These are phyloP conservation scores for Anoncus sp. DNA, from an alignment of 2,888 invertebrate species.

Conservation along the genomic window DNA sequence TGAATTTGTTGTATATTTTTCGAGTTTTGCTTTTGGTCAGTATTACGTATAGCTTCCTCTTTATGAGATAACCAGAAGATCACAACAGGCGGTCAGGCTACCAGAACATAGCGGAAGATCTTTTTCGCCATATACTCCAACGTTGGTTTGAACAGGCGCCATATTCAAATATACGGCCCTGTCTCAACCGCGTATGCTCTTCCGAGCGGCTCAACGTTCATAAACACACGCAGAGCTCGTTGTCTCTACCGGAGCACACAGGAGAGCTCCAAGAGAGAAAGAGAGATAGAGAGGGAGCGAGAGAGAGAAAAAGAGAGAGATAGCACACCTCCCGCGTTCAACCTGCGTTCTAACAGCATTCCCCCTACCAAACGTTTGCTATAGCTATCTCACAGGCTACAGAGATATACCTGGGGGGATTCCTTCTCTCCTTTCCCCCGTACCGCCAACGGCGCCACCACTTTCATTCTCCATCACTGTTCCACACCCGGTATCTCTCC, in stretches of 20 bases:
- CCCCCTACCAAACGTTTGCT: conserved; percentile 42
- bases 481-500: conserved; percentile 45
- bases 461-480: conserved; percentile 56
- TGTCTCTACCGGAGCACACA: conserved; percentile 28
- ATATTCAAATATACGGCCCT: conserved; percentile 58
- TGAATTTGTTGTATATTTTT: conserved; percentile 18
- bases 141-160: conserved; percentile 48
- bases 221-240: conserved; percentile 50
- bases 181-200: conserved; percentile 43
- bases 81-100: conserved; percentile 39
- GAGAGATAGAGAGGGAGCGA: too few relatives aligned
- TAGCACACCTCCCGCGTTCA: conserved; percentile 78
- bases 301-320: conserved; percentile 50
- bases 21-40: conserved; percentile 10
- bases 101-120: conserved; percentile 41
- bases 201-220: conserved; percentile 44
- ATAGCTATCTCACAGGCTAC: conserved; percentile 31
- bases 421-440: conserved; percentile 39
- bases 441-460: conserved; percentile 33
- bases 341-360: conserved; percentile 75
- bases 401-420: conserved; percentile 59
- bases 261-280: conserved; percentile 15
- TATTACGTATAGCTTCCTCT: conserved; percentile 17
- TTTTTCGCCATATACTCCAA: conserved; percentile 24
- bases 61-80: conserved; percentile 29